Conservation (phyloP, 1,140 invertebrate species). For the Zaprionus ornatus region DNA sequence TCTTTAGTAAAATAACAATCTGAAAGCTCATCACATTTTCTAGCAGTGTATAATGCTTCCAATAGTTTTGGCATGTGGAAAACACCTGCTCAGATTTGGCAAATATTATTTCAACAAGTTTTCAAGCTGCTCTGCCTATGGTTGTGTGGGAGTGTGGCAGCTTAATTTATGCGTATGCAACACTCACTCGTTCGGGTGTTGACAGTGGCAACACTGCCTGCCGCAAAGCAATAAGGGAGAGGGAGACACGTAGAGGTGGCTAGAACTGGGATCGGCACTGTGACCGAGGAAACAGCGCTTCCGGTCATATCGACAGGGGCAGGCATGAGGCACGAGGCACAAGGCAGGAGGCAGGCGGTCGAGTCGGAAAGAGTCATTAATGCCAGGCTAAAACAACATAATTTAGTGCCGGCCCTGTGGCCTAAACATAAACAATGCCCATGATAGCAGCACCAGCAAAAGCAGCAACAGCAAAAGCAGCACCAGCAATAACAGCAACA, state of each 20-base stretch:
- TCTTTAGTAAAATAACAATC: background rate
- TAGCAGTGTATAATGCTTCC: background rate
- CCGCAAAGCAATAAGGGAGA: background rate
- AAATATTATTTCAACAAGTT: constrained; percentile 6
- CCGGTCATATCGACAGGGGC: constrained; percentile 58
- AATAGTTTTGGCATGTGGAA: background rate
- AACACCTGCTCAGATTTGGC: background rate
- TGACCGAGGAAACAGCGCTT: constrained; percentile 36
- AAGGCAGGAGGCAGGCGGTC: background rate
- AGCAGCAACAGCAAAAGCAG: background rate
- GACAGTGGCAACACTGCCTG: constrained; percentile 24
- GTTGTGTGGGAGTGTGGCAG: constrained; percentile 14
- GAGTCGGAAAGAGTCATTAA: constrained; percentile 56
- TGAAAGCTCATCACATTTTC: background rate
- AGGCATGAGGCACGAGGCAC: background rate
- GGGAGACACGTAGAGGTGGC: background rate
- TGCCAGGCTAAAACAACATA: constrained; percentile 73
- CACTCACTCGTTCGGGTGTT: constrained; percentile 10
- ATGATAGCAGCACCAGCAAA: constrained; percentile 32
- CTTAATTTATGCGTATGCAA: constrained; percentile 59
- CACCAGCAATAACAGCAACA: background rate
- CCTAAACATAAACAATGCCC: constrained; percentile 66
- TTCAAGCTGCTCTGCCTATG: constrained; percentile 2
- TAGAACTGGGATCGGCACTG: background rate
- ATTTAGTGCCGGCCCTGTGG: constrained; percentile 58